A percentile compares a stretch with the other conserved stretches of the same genome.
These are phyloP conservation scores for Takifugu bimaculatus DNA, from an alignment of 2,113 vertebrate genomes.

Conservation along the genomic window DNA sequence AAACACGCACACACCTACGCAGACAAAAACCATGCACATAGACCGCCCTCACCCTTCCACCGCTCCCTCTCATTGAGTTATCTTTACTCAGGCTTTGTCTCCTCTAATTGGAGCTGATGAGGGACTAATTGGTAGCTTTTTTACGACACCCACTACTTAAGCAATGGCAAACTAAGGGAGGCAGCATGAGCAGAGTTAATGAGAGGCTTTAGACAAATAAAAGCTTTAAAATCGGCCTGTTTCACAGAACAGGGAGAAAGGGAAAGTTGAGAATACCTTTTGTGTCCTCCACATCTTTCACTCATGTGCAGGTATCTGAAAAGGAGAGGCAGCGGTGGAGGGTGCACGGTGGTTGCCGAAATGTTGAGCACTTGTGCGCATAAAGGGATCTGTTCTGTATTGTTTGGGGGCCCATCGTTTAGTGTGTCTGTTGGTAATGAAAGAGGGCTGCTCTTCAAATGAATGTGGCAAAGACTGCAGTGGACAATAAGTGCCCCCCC, in stretches of 20 bases:
- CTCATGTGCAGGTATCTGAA: slow-evolving; percentile 79
- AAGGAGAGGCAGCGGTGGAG: slow-evolving; percentile 57
- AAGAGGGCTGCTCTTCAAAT: slow-evolving; percentile 70
- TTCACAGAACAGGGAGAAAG: slow-evolving; percentile 63
- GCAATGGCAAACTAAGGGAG: slow-evolving; percentile 80
- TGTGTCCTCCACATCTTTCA: slow-evolving; percentile 71
- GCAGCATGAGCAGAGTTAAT: slow-evolving; percentile 95
- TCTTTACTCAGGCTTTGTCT: slow-evolving; percentile 98
- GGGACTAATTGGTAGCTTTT: slow-evolving; percentile 98
- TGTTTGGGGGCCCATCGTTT: slow-evolving; percentile 72
- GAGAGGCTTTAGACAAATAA: slow-evolving; percentile 82
- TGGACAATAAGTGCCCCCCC: slow-evolving; percentile 73
- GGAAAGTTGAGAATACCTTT: slow-evolving; percentile 79
- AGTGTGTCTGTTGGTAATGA: slow-evolving; percentile 78
- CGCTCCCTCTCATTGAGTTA: slow-evolving; percentile 88
- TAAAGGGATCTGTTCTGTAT: slow-evolving; percentile 76
- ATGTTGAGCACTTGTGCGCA: slow-evolving; percentile 73
- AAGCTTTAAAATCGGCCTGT: slow-evolving; percentile 74
- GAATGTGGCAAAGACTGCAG: slow-evolving; percentile 74
- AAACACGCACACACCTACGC: slow-evolving; percentile 19
- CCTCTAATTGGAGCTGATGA: slow-evolving; percentile 99
- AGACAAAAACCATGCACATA: slow-evolving; percentile 27
- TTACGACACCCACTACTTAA: slow-evolving; percentile 84
- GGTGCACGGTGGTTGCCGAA: slow-evolving; percentile 57
- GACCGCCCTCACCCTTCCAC: slow-evolving; percentile 52